phyloP scores from a whole-genome alignment of 2,113 vertebrate species.

The Cololabis saira region DNA sequence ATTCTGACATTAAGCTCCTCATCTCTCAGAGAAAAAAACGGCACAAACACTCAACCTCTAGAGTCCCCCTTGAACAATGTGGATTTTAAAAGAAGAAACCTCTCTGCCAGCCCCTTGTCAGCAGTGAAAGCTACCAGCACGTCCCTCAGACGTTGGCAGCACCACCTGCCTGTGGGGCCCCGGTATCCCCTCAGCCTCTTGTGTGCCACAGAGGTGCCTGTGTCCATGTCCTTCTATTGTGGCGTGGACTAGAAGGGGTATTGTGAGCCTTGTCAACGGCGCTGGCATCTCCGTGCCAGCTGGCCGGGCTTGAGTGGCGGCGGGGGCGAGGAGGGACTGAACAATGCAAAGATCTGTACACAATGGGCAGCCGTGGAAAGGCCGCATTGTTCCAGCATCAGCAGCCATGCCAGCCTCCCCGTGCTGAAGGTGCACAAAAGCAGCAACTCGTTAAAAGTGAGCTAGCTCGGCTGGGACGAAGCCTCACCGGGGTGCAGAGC shows the following conservation, averaged over 20 bases:
- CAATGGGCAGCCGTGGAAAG: slow-evolving; percentile 70
- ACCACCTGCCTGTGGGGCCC: slow-evolving; percentile 76
- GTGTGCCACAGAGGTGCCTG: slow-evolving; percentile 75
- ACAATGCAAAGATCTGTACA: slow-evolving; percentile 77
- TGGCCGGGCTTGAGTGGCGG: slow-evolving; percentile 68
- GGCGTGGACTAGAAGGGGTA: slow-evolving; percentile 72
- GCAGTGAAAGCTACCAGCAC: slow-evolving; percentile 61
- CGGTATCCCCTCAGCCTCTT: slow-evolving; percentile 62
- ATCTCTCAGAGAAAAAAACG: slow-evolving; percentile 33
- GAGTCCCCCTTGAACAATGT: slow-evolving; percentile 66
- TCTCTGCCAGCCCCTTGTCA: slow-evolving; percentile 73
- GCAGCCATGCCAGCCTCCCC: slow-evolving; percentile 63
- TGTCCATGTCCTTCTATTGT: slow-evolving; percentile 76
- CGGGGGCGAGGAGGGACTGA: slow-evolving; percentile 32
- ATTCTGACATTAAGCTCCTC: slow-evolving; percentile 47
- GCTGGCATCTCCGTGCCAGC: slow-evolving; percentile 79
- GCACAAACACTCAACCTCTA: slow-evolving; percentile 63
- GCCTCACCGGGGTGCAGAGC: slow-evolving; percentile 19
- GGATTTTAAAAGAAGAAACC: slow-evolving; percentile 64
- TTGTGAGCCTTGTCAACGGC: slow-evolving; percentile 78
- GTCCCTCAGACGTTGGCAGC: slow-evolving; percentile 69
- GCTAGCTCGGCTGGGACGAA: slow-evolving; percentile 18
- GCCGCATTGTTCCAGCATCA: slow-evolving; percentile 63
- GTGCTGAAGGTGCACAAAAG: slow-evolving; percentile 40
- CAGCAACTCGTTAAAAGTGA: slow-evolving; percentile 53